Conservation (phyloP, 2,797 vertebrate species). For the Heliangelus exortis region DNA sequence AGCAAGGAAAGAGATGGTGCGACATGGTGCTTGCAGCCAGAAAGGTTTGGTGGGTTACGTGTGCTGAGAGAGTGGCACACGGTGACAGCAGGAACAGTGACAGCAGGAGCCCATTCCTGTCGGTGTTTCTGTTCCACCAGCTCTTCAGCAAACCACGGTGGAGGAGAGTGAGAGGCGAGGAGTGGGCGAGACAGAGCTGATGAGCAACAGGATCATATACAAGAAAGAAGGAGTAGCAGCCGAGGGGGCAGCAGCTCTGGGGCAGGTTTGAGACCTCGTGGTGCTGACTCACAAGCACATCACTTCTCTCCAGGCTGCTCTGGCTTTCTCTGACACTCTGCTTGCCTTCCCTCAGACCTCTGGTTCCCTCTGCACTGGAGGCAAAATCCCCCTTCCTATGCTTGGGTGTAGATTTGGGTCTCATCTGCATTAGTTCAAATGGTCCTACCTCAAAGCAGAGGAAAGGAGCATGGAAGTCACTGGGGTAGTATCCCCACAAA, state of each 20-base stretch:
- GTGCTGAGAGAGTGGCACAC: not conserved
- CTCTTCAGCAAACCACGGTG: not conserved
- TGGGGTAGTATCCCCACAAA: not conserved
- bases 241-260: not conserved
- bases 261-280: not conserved
- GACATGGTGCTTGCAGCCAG: not conserved
- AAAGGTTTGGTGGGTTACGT: not conserved
- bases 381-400: not conserved
- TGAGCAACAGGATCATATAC: not conserved
- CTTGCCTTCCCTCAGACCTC: not conserved
- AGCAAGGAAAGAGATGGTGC: not conserved
- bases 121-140: not conserved
- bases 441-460: not conserved
- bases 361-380: not conserved
- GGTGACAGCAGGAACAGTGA: not conserved
- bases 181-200: not conserved
- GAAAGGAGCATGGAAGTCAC: not conserved
- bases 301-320: not conserved
- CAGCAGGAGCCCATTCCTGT: not conserved
- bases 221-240: not conserved
- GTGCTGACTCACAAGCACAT: not conserved
- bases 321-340: not conserved
- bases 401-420: fast-evolving
- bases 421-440: not conserved
- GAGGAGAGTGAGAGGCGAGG: not conserved